Evolutionary conservation across 2,113 vertebrate genomes (phyloP).

Genomic region (Bubo scandiacus): DNA sequence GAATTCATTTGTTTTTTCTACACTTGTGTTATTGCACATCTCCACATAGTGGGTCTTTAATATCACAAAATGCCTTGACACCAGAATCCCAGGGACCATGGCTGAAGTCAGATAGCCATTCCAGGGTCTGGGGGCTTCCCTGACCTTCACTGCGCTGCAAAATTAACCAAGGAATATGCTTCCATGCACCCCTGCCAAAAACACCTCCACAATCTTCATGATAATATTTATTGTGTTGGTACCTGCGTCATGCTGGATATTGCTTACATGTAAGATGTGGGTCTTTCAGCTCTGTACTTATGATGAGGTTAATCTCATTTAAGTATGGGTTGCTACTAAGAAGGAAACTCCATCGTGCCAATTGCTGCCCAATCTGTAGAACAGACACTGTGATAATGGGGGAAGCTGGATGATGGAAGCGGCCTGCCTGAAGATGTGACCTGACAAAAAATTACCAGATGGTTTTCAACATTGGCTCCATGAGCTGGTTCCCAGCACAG

Average conservation of each 20-base stretch:
- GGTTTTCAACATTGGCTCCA: background rate
- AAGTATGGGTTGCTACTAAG: background rate
- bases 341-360: background rate
- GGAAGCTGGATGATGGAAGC: background rate
- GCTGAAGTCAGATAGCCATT: background rate
- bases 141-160: background rate
- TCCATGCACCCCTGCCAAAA: background rate
- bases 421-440: background rate
- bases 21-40: background rate
- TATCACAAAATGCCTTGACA: background rate
- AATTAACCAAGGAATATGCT: background rate
- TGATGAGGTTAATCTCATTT: background rate
- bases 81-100: background rate
- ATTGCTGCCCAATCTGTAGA: background rate
- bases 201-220: background rate
- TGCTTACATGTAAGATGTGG: background rate
- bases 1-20: background rate
- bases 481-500: background rate
- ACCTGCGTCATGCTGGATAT: background rate
- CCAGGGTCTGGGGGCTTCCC: background rate
- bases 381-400: background rate
- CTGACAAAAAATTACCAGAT: background rate
- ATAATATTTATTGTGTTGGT: background rate
- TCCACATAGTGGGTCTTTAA: background rate
- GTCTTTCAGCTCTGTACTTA: fast-evolving